phyloP scores from a whole-genome alignment of 23 tunicate genomes.

The Styela plicata region DNA sequence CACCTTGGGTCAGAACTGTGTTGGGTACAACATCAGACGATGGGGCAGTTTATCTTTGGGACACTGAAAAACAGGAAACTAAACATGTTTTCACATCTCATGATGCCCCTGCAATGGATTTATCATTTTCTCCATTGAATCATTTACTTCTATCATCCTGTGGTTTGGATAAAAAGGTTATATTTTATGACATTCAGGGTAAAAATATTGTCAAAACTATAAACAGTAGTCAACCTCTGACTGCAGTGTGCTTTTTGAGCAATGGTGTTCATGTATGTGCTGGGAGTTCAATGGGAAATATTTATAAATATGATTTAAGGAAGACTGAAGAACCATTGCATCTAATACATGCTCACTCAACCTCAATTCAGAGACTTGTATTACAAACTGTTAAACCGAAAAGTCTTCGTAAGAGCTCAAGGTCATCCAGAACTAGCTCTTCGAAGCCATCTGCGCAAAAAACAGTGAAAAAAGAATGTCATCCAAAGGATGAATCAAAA shows the following conservation, averaged over 20 bases:
- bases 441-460: neutral
- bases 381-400: slow-evolving; percentile 27
- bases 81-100: slow-evolving; percentile 57
- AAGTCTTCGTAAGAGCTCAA: neutral
- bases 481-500: neutral
- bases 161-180: slow-evolving; percentile 73
- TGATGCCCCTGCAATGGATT: slow-evolving; percentile 78
- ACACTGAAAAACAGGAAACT: slow-evolving; percentile 33
- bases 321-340: slow-evolving; percentile 30
- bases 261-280: slow-evolving; percentile 68
- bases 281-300: slow-evolving; percentile 73
- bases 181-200: slow-evolving; percentile 61
- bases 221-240: slow-evolving; percentile 59
- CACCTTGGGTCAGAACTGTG: slow-evolving; percentile 59
- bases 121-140: slow-evolving; percentile 73
- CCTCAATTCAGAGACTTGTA: slow-evolving; percentile 55
- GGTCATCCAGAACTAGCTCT: slow-evolving; percentile 10
- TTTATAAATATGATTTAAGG: slow-evolving; percentile 68
- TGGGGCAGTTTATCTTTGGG: slow-evolving; percentile 73
- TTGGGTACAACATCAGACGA: slow-evolving; percentile 78
- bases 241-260: slow-evolving; percentile 46
- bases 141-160: slow-evolving; percentile 69
- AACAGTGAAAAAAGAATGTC: neutral
- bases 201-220: slow-evolving; percentile 62
- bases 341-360: slow-evolving; percentile 48